Base-by-base conservation (phyloP, 2,888 invertebrate genomes). In the Sepioteuthis lessoniana region DNA sequence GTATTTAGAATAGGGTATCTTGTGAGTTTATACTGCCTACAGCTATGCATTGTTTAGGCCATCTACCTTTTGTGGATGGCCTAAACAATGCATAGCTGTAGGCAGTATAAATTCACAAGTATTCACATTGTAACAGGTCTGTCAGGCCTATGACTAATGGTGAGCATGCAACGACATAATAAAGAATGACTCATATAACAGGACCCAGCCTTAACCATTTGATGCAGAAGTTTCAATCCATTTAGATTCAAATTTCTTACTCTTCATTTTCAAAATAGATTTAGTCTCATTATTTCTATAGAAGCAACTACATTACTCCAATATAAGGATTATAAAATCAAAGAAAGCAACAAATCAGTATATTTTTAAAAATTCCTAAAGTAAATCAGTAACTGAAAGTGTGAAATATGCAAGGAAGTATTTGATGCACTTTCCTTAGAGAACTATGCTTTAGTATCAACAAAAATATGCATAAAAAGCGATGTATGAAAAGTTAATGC, bases 61-160 rank as follows among this genome's bases (percentile, higher is more conserved):
- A n/a, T 76, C 76, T 76, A 42, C 42, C n/a, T 35, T 35, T 35
- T n/a, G 76, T 76, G 4, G 76, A 76, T 76, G 76, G n/a, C 76
- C 76, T 35, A 35, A 76, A 76, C 76, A 76, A 76, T 76, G 35
- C 76, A 76, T 76, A 35, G 76, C 76, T 76, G n/a, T 76, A 76
- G 76, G 76, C 76, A 76, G 76, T 76, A n/a, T 76, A 76, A 35
- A 76, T 19, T 76, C 13, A 76, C 76, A 76, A 76, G 35, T 76
- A 76, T 76, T n/a, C 76, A n/a, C 76, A 76, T 76, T 76, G 76
- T 76, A 76, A 76, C 76, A 76, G 76, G 76, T 76, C 76, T 76
- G 76, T n/a, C 76, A 76, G 76, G 76, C 76, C 76, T n/a, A 76
- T 76, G 76, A 76, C 76, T 76, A 76, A 76, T 35, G 35, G 76